A percentile compares a stretch with the other conserved stretches of the same genome.
Conservation (phyloP, 2,888 invertebrate species). For the Panzeria rudis region DNA sequence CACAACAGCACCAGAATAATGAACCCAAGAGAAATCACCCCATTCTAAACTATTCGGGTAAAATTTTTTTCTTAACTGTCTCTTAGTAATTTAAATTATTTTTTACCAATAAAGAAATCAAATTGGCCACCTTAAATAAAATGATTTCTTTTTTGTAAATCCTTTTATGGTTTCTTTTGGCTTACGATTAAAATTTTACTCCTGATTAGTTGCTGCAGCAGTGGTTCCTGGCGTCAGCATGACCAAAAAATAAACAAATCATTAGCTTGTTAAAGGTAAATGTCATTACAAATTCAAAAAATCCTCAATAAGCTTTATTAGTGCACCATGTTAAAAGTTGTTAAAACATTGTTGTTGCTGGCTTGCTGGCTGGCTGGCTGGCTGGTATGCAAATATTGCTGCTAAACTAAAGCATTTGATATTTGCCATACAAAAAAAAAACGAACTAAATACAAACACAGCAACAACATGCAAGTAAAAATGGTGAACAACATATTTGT, state of each 20-base stretch:
- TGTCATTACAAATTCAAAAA: constrained; percentile 71
- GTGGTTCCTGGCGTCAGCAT: constrained; percentile 56
- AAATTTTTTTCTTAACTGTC: background rate
- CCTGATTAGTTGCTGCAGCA: constrained; percentile 37
- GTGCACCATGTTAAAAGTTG: constrained; percentile 64
- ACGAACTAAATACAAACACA: background rate
- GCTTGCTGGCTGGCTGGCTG: too few species aligned
- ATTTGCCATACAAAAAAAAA: constrained; percentile 22
- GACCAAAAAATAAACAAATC: constrained; percentile 66
- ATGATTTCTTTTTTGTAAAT: too few species aligned
- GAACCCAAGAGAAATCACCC: too few species aligned
- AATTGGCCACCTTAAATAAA: background rate
- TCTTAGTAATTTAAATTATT: too few species aligned
- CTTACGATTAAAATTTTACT: constrained; percentile 24
- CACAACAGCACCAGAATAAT: too few species aligned
- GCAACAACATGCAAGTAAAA: constrained; percentile 31
- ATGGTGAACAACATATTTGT: constrained; percentile 64
- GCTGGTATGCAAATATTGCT: constrained; percentile 57
- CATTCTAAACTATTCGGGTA: background rate
- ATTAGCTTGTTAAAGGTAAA: constrained; percentile 70
- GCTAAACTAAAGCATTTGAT: constrained; percentile 60
- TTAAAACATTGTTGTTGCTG: constrained; percentile 48
- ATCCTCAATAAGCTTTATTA: constrained; percentile 69
- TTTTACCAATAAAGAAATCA: background rate
- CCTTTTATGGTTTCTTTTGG: background rate